Percentiles rank a stretch among this genome's conserved stretches.
phyloP scores from a whole-genome alignment of 2,797 vertebrate species.

The Lepilemur ruficaudatus region DNA sequence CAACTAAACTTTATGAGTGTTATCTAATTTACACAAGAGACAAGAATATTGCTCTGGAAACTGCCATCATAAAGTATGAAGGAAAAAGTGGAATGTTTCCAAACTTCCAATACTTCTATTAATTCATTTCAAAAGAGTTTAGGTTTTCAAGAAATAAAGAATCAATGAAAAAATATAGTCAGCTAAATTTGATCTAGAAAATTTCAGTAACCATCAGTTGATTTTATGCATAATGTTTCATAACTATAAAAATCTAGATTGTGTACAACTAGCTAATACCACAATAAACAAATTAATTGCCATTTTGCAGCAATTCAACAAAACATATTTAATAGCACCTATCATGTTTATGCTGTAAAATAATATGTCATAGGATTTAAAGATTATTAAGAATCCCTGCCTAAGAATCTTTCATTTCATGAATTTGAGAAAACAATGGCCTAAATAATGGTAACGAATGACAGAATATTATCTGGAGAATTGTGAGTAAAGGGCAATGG shows the following conservation, averaged over 20 bases:
- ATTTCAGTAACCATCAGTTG: not conserved
- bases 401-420: not conserved
- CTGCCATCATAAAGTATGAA: not conserved
- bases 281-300: not conserved
- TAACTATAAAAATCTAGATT: not conserved
- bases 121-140: not conserved
- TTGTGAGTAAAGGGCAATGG: not conserved
- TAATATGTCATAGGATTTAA: not conserved
- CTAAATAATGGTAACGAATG: not conserved
- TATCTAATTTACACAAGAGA: not conserved
- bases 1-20: not conserved
- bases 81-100: not conserved
- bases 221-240: not conserved
- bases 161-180: slow-evolving; percentile 47
- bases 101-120: not conserved
- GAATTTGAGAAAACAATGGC: not conserved
- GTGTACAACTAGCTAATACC: not conserved
- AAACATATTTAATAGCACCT: not conserved
- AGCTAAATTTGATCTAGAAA: slow-evolving; percentile 6
- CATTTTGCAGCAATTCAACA: not conserved
- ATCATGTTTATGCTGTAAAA: not conserved
- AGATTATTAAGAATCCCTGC: not conserved
- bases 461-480: not conserved
- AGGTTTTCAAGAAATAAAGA: not conserved
- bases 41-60: not conserved